Percentiles rank a stretch among this genome's conserved stretches.
Evolutionary conservation across 2,797 vertebrate species (phyloP).

Genomic region (Gymnothorax reevesii): DNA sequence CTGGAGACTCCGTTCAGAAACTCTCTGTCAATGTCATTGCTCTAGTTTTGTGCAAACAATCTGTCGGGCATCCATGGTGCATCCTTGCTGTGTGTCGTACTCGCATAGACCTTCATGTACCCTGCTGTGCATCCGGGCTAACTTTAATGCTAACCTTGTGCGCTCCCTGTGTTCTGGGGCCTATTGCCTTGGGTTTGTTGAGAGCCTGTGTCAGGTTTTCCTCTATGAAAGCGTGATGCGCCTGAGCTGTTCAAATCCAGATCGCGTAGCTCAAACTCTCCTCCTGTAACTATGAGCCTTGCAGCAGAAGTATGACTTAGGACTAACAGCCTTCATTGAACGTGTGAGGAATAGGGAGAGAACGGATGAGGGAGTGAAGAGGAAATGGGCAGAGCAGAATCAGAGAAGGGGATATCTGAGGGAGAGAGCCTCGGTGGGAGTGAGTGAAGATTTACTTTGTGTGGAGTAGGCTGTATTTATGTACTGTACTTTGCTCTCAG

Average conservation of each 20-base stretch:
- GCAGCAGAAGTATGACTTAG: background rate
- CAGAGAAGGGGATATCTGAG: background rate
- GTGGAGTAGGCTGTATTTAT: background rate
- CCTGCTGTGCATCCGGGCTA: background rate
- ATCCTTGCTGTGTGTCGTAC: background rate
- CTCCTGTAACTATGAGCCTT: background rate
- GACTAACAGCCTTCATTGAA: background rate
- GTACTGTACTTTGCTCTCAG: background rate
- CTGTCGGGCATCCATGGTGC: background rate
- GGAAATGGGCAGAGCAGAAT: background rate
- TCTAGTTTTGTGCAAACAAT: background rate
- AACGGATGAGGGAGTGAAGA: background rate
- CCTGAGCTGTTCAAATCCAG: background rate
- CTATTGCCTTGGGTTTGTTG: background rate
- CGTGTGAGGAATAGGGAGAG: background rate
- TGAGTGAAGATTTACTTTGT: background rate
- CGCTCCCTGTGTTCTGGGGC: background rate
- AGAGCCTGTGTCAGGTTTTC: slow-evolving; percentile 1
- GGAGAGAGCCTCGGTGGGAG: slow-evolving; percentile 3
- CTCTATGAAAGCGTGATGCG: background rate
- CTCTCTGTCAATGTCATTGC: background rate
- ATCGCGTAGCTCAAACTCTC: background rate
- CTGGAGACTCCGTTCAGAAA: background rate
- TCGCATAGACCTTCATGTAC: background rate
- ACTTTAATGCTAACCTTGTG: background rate